Evolutionary conservation across 2,113 vertebrate species (phyloP), one percentile per base, ranked within the genome.

Genomic region (Microcebus tavaratra): DNA sequence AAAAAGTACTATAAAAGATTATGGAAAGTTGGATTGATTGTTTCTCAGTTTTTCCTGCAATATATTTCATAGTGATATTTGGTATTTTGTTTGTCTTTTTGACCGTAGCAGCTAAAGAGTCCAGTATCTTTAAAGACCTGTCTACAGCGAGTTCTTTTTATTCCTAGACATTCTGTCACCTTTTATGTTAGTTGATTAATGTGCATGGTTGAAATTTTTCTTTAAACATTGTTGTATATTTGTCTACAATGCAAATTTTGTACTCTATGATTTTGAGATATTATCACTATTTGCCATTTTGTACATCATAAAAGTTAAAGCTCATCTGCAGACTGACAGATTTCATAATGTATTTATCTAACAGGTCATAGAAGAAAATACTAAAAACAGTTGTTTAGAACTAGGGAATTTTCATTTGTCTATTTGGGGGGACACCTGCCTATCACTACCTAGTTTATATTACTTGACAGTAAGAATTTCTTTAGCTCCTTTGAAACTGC

Each of bases 301-400:
- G 50, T 57, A n/a, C 34, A 59, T 90, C 42, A 39, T 82, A 53
- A 83, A 79, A 86, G 36, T 80, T 67, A n/a, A 85, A 63, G 59
- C 8, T 81, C 31, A 78, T 42, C 34, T 82, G 31, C 50, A 83
- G 29, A 86, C 8, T 85, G 45, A 9, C 36, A 86, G n/a, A 90
- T 75, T 53, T 85, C 34, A 73, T 61, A 83, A 81, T 61, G 27
- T 90, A 53, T 83, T 34, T 91, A 55, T 50, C 57, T 78, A 68
- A 67, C 27, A 68, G 27, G 29, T 94, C 80, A 84, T 76, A n/a
- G 88, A 70, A 83, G n/a, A 91, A 91, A 93, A 87, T 70, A 70
- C 39, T 72, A 85, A 96, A 88, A 84, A 73, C 86, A n/a, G n/a
- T 53, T 86, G n/a, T 13, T 31, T 82, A 75, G n/a, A 61, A 53